Base-by-base conservation (phyloP, 2,797 vertebrate species). In the Arrhamphus sclerolepis region DNA sequence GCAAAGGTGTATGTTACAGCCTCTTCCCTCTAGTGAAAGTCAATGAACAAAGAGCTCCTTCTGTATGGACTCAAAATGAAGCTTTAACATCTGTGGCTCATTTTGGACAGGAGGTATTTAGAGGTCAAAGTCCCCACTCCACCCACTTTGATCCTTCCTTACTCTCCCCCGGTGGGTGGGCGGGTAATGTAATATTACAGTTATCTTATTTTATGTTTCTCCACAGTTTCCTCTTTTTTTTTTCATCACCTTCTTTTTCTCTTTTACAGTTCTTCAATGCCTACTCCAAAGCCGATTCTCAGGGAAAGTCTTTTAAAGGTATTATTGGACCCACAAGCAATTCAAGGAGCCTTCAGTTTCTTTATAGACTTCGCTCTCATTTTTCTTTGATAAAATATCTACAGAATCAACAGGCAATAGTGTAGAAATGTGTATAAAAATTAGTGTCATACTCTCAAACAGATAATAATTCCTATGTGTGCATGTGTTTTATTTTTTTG, bases 251-350 rank as follows among this genome's bases (percentile, higher is more conserved):
- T 46, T 55, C 31, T 63, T 78, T 72, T 80, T 38, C 67, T 41
- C 46, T 20, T 88, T 50, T 74, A 43, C 90, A 99, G 97, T 97
- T 97, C 87, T 97, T 98, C 77, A 90, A 89, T 73, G 93, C 95
- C 19, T 97, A 94, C 80, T 92, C 95, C 65, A 89, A 84, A 56
- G 78, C 62, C 0, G 73, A 79, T 6, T 89, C 86, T 16, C 66
- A 66, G 8, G 96, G 94, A 66, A 39, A 79, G 47, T 1, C 56
- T 2, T 42, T 94, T 3, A 55, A 28, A 86, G 94, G 97, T 98
- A 92, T 74, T 52, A 24, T 19, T 24, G 3, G 52, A 14, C 73
- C 72, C 46, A 63, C 60, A 46, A 1, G 24, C 14, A 53, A 11
- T 21, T 34, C 4, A 19, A 39, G 2, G 9, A 43, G 19, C 3